Base-by-base conservation (phyloP, 2,888 invertebrate species). In the Thymelicus acteon region DNA sequence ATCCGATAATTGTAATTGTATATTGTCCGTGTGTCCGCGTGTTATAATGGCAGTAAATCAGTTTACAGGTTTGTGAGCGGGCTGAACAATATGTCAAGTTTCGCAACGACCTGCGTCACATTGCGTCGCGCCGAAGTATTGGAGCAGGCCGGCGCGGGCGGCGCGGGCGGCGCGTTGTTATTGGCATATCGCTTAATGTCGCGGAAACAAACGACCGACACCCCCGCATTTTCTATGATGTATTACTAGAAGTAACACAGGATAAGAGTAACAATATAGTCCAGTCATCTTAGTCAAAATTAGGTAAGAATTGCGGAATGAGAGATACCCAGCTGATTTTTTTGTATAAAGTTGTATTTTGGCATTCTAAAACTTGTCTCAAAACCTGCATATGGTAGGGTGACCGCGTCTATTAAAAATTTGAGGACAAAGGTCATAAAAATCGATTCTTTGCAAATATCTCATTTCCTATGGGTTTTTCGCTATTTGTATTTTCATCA, bases 121-220 rank as follows among this genome's bases (percentile, higher is more conserved):
- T 31, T 31, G 31, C 31, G 31, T 31, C 31, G 5, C 31, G 31
- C 5, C 31, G 31, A n/a, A n/a, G n/a, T n/a, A n/a, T n/a, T n/a
- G n/a, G n/a, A n/a, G n/a, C n/a, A n/a, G n/a, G n/a, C n/a, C 19
- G 19, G 19, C 19, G 19, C 3, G 31, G 31, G 49, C 19, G 67
- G 31, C 62, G 67, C 49, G 39, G 39, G 40, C 12, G 71, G 66
- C 24, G 72, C 72, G 60, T 70, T 68, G 72, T 73, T 75, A 75
- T 74, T 75, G 74, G 72, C 47, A 71, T 72, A 73, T 70, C 72
- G 47, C 52, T n/a, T n/a, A 61, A 67, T 67, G 54, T 54, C 67
- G 67, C 67, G 67, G 44, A 52, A 67, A 67, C 67, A 60, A 73
- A 72, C 72, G 70, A 72, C 65, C 37, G 31, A n/a, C 67, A 62